Evolutionary conservation across 2,888 invertebrate species (phyloP).

Genomic region (Morpho helenor): DNA sequence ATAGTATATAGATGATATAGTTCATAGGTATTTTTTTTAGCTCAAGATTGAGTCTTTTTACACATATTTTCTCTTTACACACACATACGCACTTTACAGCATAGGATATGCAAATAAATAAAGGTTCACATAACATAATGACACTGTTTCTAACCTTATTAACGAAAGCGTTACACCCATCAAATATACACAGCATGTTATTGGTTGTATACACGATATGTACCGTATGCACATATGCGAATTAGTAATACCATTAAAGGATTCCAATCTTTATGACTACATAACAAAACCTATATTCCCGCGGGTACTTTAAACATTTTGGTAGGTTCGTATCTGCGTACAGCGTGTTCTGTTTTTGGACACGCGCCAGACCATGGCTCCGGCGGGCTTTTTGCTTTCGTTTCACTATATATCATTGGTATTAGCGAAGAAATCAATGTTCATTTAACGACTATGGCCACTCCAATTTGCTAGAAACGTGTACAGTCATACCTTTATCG

Average conservation of each 20-base stretch:
- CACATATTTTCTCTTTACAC: no score
- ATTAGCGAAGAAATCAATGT: constrained; percentile 31
- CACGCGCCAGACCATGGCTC: constrained; percentile 43
- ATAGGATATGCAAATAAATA: no score
- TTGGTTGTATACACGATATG: constrained; percentile 6
- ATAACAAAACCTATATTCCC: background rate
- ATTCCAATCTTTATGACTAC: constrained; percentile 3
- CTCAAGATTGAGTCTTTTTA: no score
- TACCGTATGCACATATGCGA: background rate
- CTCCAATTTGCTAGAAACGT: constrained; percentile 22
- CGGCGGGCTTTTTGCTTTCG: constrained; percentile 31
- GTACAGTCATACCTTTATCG: constrained; percentile 16
- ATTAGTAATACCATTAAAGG: background rate
- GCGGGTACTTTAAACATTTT: constrained; percentile 4
- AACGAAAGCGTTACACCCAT: background rate
- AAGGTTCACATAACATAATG: no score
- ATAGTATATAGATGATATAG: no score
- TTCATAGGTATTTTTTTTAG: no score
- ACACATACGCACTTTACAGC: no score
- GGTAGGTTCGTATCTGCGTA: constrained; percentile 12
- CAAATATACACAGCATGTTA: constrained; percentile 7
- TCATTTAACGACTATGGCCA: constrained; percentile 24
- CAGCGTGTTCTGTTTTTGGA: constrained; percentile 40
- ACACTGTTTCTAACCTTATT: no score
- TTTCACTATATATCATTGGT: constrained; percentile 26